Evolutionary conservation across 2,888 invertebrate species (phyloP), one percentile per base, ranked within the genome.

Genomic region (Sylvicola fuscatus): DNA sequence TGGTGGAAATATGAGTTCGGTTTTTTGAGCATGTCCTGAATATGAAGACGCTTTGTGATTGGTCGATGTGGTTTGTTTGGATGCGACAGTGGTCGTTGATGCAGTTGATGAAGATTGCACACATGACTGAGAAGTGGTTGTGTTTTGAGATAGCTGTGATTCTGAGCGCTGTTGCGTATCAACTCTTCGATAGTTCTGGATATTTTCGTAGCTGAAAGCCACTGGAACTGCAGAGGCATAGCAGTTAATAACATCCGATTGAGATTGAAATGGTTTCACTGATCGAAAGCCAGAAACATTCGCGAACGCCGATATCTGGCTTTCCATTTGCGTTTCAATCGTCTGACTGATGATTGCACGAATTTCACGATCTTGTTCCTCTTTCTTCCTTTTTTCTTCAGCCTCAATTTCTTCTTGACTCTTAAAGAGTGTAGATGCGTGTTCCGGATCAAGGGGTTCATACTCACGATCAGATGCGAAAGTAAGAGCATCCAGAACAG

Each of bases 381-480:
- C 4, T 8, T 21, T 21, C 21, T 46, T 27, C 16, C n/a, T 29
- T 38, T 36, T 15, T n/a, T 15, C 27, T 8, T 14, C 27, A 14
- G 27, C 16, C 35, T 38, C n/a, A 26, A 34, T 34, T 34, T 34
- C 27, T 37, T 39, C 29, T 29, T 41, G 35, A 12, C 32, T 27
- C 14, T 27, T 36, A 29, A 13, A 14, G 6, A 31, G 3, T 11
- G 26, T 34, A 17, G 34, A 32, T 7, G 53, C 61, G 46, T 65
- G 61, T 50, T 64, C 59, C 42, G 60, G 52, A 38, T 62, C 58
- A 21, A 69, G 49, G 16, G 72, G 70, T 38, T 68, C 67, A 44
- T 66, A 72, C 3, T 69, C 63, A 31, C 69, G 57, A 32, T 70
- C 69, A 8, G 75, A 66, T 16, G 75, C 75, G 39, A 70, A 68